phyloP scores from a whole-genome alignment of 2,888 invertebrate genomes.

The Octonoba sinensis region DNA sequence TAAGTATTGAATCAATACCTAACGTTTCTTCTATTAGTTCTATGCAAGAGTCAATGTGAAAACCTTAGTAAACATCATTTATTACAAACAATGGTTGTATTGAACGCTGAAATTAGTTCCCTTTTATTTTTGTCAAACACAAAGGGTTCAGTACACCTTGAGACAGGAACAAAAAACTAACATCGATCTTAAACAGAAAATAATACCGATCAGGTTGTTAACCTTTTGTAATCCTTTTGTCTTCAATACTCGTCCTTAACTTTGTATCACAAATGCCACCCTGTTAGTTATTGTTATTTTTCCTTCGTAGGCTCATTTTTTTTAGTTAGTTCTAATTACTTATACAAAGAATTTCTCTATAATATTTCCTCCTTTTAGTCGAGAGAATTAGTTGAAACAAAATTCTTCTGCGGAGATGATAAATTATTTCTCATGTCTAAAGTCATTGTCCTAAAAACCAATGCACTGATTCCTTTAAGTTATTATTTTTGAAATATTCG shows the following conservation, averaged over 20 bases:
- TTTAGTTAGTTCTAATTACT: conserved; percentile 15
- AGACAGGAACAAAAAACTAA: neutral
- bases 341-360: conserved; percentile 6
- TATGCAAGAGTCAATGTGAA: no score
- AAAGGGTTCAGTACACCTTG: no score
- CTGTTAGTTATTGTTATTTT: conserved; percentile 11
- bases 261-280: conserved; percentile 9
- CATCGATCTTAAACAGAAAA: neutral
- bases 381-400: conserved; percentile 9
- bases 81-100: no score
- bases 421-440: conserved; percentile 33
- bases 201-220: conserved; percentile 14
- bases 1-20: no score
- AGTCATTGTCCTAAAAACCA: conserved; percentile 58
- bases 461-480: neutral
- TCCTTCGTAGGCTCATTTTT: conserved; percentile 4
- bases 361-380: conserved; percentile 27
- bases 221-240: conserved; percentile 20
- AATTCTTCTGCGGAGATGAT: conserved; percentile 30
- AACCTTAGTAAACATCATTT: no score
- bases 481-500: no score
- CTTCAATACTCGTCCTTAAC: neutral
- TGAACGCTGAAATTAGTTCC: no score
- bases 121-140: no score
- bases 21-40: no score